These are phyloP conservation scores for Amphiduros pacificus DNA, from an alignment of 2,888 invertebrate species.

Conservation along the genomic window DNA sequence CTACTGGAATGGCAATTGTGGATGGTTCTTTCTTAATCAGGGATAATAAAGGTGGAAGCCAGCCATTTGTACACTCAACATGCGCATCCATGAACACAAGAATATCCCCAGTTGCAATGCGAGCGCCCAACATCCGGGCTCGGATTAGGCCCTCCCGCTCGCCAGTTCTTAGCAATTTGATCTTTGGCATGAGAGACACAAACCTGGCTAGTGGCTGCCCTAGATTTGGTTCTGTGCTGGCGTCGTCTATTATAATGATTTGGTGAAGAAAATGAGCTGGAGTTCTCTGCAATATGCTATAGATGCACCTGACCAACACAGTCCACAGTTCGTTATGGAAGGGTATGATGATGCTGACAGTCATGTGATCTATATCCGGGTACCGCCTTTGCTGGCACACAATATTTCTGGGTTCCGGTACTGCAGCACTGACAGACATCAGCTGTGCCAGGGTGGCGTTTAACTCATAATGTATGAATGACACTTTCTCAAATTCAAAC, in stretches of 20 bases:
- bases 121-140: slow-evolving; percentile 6
- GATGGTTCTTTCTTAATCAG: background rate
- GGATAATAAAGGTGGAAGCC: slow-evolving; percentile 11
- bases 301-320: slow-evolving; percentile 2
- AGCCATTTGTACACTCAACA: slow-evolving; percentile 4
- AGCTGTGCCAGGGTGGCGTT: background rate
- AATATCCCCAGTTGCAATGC: slow-evolving; percentile 6
- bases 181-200: background rate
- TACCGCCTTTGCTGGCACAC: background rate
- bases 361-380: background rate
- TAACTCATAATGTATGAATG: background rate
- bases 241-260: slow-evolving; percentile 18
- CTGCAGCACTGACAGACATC: background rate
- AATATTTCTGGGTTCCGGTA: background rate
- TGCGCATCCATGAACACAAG: slow-evolving; percentile 16
- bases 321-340: slow-evolving; percentile 18
- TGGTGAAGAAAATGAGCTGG: slow-evolving; percentile 7
- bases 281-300: background rate
- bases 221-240: slow-evolving; percentile 9
- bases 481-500: background rate
- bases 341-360: slow-evolving; percentile 16
- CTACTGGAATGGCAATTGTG: slow-evolving; percentile 7
- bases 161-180: background rate
- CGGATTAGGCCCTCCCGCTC: slow-evolving; percentile 13
- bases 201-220: background rate